Base-by-base conservation (phyloP, 2,797 vertebrate species). In the Neoniphon sammara region DNA sequence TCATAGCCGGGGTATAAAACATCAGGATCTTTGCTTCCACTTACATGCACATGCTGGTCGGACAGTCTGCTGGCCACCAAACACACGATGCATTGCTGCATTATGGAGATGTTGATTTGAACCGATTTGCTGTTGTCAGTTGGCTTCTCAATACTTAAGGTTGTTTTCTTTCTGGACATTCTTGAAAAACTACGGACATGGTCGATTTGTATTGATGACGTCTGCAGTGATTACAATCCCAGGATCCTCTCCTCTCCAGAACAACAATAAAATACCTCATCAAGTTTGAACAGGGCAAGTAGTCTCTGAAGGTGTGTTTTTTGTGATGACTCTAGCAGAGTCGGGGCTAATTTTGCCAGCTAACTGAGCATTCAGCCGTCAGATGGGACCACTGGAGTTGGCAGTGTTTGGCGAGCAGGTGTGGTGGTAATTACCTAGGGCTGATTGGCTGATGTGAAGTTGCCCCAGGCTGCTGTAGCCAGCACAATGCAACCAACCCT, bases 361-460 rank as follows among this genome's bases (percentile, higher is more conserved):
- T 73, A 68, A 75, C 63, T 59, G 66, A 72, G 50, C 65, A 15
- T 5, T 2, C 60, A 59, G 69, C 36, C 44, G 49, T 81, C 69
- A 58, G 67, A 66, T 61, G 52, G 44, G 59, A 65, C 60, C 57
- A 3, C 12, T 21, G 11, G 27, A 59, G 54, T 59, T 18, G 64
- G 34, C 39, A 49, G 30, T 50, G n/a, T 31, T 62, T 56, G 49
- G 42, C 54, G 61, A 52, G 60, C 73, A 82, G 75, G 66, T 88
- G 81, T 70, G 36, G 44, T 23, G 70, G 44, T 89, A 76, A 85
- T 85, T 75, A 71, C 54, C 63, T 10, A 42, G 53, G 20, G 46
- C 75, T 60, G 77, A 82, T 74, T 73, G 77, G 52, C 65, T 75
- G 59, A n/a, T 53, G 46, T 14, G 54, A 39, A 39, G 18, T 39